These are phyloP conservation scores for Craniophora ligustri DNA, from an alignment of 2,888 invertebrate genomes.

Conservation along the genomic window DNA sequence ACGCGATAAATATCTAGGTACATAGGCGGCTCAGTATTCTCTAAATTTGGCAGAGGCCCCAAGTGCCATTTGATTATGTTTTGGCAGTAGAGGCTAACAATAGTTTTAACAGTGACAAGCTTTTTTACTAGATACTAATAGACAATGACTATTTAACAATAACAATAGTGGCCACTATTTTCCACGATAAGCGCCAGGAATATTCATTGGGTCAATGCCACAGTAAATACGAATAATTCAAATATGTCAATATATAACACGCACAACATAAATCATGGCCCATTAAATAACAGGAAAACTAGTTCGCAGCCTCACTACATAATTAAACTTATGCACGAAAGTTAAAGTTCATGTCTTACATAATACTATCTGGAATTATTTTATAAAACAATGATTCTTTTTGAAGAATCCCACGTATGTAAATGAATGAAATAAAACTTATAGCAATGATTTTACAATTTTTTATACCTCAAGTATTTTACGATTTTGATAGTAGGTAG, in stretches of 20 bases:
- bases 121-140: slow-evolving; percentile 11
- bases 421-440: too few species aligned
- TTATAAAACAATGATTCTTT: too few species aligned
- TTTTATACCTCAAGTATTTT: too few species aligned
- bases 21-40: slow-evolving; percentile 18
- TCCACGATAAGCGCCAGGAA: not conserved
- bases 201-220: too few species aligned
- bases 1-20: slow-evolving; percentile 9
- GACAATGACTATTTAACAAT: not conserved
- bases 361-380: too few species aligned
- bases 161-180: not conserved
- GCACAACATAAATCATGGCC: not conserved
- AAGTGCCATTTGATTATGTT: slow-evolving; percentile 43
- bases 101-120: slow-evolving; percentile 18
- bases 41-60: slow-evolving; percentile 54
- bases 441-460: too few species aligned
- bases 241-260: not conserved
- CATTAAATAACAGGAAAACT: not conserved
- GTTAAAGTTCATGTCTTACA: too few species aligned
- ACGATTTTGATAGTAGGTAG: too few species aligned
- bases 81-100: slow-evolving; percentile 34
- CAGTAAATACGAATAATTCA: too few species aligned
- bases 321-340: too few species aligned
- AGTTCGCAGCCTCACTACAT: too few species aligned
- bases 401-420: too few species aligned